phyloP scores from a whole-genome alignment of 2,888 invertebrate genomes.

The Poecilobothrus nobilitatus region DNA sequence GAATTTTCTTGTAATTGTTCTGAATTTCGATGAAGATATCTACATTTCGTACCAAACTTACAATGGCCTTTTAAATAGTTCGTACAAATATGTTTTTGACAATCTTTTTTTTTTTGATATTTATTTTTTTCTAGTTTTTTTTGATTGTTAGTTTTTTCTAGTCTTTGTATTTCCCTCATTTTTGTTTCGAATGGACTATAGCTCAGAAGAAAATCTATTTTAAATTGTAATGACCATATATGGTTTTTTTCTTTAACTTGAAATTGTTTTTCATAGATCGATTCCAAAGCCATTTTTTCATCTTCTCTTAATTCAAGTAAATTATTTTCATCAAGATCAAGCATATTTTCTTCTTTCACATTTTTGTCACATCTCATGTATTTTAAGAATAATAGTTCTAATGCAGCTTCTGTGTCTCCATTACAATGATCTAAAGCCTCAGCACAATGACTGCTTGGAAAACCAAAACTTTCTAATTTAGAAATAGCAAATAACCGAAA shows the following conservation, averaged over 20 bases:
- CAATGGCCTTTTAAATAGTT: conserved; percentile 56
- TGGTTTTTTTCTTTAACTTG: conserved; percentile 57
- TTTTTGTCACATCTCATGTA: conserved; percentile 46
- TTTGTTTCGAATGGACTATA: conserved; percentile 47
- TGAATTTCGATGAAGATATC: conserved; percentile 56
- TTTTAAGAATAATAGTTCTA: conserved; percentile 61
- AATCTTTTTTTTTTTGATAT: conserved; percentile 37
- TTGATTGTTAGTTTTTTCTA: conserved; percentile 41
- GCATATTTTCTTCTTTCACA: conserved; percentile 17
- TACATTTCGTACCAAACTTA: conserved; percentile 64
- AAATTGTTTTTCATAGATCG: conserved; percentile 66
- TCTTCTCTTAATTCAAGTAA: conserved; percentile 58
- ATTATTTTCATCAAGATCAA: conserved; percentile 41
- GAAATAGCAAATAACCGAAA: conserved; percentile 61
- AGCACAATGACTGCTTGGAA: conserved; percentile 61
- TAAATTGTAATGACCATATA: conserved; percentile 62
- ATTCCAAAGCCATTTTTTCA: conserved; percentile 65
- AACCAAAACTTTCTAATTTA: conserved; percentile 68
- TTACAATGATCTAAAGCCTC: conserved; percentile 62
- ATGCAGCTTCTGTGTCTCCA: conserved; percentile 61
- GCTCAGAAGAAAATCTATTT: conserved; percentile 57
- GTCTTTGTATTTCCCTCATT: conserved; percentile 31
- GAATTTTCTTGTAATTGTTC: conserved; percentile 32
- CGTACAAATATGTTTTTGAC: conserved; percentile 45
- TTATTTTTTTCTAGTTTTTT: conserved; percentile 36